phyloP scores from a whole-genome alignment of 2,113 vertebrate genomes.

The Elephantulus edwardii region DNA sequence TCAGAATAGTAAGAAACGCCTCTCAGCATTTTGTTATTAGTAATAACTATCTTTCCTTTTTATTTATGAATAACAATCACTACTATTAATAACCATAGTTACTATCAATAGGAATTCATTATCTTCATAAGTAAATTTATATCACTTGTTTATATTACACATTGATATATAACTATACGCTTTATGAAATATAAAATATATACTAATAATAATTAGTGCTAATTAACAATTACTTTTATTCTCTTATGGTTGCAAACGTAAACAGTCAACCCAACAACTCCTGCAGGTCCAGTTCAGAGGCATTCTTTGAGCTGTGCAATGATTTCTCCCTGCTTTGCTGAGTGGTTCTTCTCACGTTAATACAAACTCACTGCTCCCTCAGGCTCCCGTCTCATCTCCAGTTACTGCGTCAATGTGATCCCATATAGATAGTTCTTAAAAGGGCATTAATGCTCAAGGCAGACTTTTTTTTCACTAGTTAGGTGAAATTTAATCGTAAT shows the following conservation, averaged over 20 bases:
- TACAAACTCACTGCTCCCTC: neutral
- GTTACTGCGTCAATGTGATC: neutral
- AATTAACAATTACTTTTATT: too few species aligned
- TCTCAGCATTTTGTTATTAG: neutral
- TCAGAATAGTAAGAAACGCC: neutral
- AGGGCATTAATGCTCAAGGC: neutral
- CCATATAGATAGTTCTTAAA: neutral
- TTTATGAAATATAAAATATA: too few species aligned
- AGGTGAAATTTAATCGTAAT: neutral
- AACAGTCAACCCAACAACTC: neutral
- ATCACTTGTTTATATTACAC: too few species aligned
- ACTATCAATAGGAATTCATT: too few species aligned
- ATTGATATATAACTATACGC: too few species aligned
- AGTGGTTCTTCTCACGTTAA: neutral
- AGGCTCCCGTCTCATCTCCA: neutral
- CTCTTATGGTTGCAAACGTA: too few species aligned
- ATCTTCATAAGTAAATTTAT: too few species aligned
- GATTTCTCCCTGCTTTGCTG: neutral
- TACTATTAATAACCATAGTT: too few species aligned
- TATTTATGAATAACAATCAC: too few species aligned
- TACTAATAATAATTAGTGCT: too few species aligned
- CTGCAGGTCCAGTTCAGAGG: neutral
- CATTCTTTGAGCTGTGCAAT: neutral
- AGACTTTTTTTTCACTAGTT: neutral
- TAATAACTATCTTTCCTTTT: neutral